Percentiles rank a stretch among this genome's conserved stretches.
Evolutionary conservation across 1,140 invertebrate genomes (phyloP).

Genomic region (Lepeophtheirus salmonis): DNA sequence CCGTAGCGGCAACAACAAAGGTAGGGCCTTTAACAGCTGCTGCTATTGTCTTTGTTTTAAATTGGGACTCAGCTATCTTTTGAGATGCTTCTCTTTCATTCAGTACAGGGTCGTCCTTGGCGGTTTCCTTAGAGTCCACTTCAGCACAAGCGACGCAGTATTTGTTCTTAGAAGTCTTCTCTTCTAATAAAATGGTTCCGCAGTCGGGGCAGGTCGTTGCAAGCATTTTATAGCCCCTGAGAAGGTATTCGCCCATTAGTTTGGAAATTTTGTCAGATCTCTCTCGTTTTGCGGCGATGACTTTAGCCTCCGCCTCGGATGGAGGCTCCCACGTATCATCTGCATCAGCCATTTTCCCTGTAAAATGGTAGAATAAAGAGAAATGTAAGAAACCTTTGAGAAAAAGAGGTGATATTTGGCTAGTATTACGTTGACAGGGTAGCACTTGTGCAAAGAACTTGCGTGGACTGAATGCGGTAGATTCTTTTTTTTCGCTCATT

Average conservation of each 20-base stretch:
- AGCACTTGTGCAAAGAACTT: background rate
- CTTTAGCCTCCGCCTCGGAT: constrained; percentile 31
- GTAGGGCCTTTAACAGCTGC: background rate
- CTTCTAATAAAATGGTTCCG: constrained; percentile 31
- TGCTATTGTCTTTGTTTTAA: background rate
- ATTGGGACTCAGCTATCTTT: background rate
- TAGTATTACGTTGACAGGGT: background rate
- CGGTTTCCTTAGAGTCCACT: constrained; percentile 21
- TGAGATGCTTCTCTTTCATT: background rate
- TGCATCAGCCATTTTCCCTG: constrained; percentile 20
- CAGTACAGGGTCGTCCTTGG: constrained; percentile 16
- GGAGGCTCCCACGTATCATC: constrained; percentile 29
- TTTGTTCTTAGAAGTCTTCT: constrained; percentile 26
- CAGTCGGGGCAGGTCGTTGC: constrained; percentile 27
- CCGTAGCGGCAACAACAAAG: background rate
- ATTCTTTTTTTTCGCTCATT: background rate
- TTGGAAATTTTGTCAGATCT: constrained; percentile 32
- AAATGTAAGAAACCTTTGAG: background rate
- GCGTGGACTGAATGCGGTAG: background rate
- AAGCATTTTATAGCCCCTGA: constrained; percentile 36
- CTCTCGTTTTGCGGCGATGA: constrained; percentile 30
- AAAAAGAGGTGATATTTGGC: background rate
- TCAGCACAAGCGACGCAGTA: constrained; percentile 34
- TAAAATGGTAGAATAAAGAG: background rate
- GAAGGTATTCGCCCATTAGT: constrained; percentile 31